phyloP scores from a whole-genome alignment of 2,113 vertebrate species.

The Rattus rattus region DNA sequence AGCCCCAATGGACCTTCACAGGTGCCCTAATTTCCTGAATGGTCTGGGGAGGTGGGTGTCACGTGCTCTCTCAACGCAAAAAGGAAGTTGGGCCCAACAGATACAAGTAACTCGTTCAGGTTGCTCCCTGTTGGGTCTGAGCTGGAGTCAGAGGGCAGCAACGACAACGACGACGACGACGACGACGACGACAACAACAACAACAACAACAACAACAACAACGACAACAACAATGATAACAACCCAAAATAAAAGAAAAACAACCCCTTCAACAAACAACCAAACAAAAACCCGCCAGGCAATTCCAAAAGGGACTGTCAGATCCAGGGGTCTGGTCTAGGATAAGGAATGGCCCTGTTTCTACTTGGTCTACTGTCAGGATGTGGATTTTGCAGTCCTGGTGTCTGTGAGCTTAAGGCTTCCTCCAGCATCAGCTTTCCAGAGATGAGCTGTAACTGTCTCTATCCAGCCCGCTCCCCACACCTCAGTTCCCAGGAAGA shows the following conservation, averaged over 20 bases:
- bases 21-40: not conserved
- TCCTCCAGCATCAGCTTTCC: not conserved
- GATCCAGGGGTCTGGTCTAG: not conserved
- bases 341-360: not conserved
- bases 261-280: not conserved
- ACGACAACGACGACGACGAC: no score
- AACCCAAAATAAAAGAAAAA: no score
- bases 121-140: not conserved
- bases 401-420: not conserved
- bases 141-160: not conserved
- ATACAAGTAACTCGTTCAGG: not conserved
- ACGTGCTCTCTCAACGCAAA: fast-evolving
- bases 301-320: not conserved
- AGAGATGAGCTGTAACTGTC: not conserved
- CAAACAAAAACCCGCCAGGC: not conserved
- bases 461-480: not conserved
- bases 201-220: not conserved
- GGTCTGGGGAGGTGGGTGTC: not conserved
- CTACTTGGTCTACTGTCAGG: not conserved
- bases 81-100: not conserved
- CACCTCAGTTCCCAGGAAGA: not conserved
- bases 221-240: no score
- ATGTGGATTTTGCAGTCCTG: not conserved
- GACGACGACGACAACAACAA: no score
- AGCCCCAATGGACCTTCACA: not conserved